These are phyloP conservation scores for Resseliella maxima DNA, from an alignment of 2,888 invertebrate species.

Conservation along the genomic window DNA sequence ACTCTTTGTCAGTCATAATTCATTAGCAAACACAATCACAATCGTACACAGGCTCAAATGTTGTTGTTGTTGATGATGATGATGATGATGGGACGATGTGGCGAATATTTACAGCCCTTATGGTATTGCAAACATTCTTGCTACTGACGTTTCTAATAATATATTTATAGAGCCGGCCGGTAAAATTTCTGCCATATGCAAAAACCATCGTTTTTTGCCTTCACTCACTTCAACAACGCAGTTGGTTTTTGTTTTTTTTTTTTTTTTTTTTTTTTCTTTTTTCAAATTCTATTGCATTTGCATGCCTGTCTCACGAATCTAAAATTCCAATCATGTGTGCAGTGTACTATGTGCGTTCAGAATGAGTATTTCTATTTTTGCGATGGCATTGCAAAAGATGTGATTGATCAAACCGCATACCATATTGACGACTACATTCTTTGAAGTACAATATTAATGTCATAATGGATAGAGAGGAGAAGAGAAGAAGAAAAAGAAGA, in stretches of 20 bases:
- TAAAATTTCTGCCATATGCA: conserved; percentile 33
- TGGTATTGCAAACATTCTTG: neutral
- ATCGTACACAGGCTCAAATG: neutral
- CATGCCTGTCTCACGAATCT: conserved; percentile 17
- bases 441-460: conserved; percentile 49
- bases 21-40: conserved; percentile 54
- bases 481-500: neutral
- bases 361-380: conserved; percentile 23
- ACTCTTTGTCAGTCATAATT: conserved; percentile 42
- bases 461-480: neutral
- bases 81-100: neutral
- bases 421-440: conserved; percentile 45
- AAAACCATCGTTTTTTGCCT: neutral
- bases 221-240: neutral
- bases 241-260: neutral
- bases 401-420: conserved; percentile 51
- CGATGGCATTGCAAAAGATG: conserved; percentile 19
- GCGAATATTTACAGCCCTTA: conserved; percentile 38
- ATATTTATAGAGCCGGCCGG: conserved; percentile 53
- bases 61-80: neutral
- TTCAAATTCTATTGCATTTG: neutral
- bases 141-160: conserved; percentile 6
- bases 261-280: neutral
- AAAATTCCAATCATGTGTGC: conserved; percentile 35
- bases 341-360: neutral